Evolutionary conservation across 1,140 invertebrate species (phyloP).

Genomic region (Thereuonema tuberculata): DNA sequence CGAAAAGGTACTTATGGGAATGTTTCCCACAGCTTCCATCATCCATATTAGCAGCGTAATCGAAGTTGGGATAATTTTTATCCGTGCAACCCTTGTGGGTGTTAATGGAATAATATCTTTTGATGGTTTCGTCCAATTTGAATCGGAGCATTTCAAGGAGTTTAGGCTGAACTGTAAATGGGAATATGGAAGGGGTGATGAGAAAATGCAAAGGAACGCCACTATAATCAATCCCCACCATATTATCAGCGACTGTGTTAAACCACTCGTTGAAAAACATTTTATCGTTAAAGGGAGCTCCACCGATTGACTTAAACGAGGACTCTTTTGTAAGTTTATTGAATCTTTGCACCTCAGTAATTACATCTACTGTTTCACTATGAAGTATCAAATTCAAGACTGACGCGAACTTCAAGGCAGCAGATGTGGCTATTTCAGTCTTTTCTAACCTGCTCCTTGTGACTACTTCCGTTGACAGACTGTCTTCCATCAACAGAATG

Average conservation of each 20-base stretch:
- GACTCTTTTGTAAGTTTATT: background rate
- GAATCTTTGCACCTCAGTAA: background rate
- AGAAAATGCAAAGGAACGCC: background rate
- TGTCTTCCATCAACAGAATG: slow-evolving; percentile 11
- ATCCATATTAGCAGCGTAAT: slow-evolving; percentile 13
- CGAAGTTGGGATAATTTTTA: slow-evolving; percentile 11
- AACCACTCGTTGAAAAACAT: background rate
- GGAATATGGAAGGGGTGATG: background rate
- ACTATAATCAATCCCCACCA: background rate
- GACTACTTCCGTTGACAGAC: background rate
- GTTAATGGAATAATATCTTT: slow-evolving; percentile 1
- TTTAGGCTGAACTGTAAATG: background rate
- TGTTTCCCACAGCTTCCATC: background rate
- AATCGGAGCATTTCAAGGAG: background rate
- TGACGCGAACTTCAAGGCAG: background rate
- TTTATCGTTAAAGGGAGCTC: background rate
- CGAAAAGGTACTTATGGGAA: background rate
- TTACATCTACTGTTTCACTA: background rate
- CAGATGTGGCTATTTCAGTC: background rate
- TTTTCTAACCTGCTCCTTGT: background rate
- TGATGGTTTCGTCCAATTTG: background rate
- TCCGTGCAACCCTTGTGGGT: slow-evolving; percentile 10
- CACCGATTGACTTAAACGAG: background rate
- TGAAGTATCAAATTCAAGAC: too few species aligned
- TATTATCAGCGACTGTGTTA: background rate